A percentile compares a stretch with the other conserved stretches of the same genome.
These are phyloP conservation scores for Pagrus major DNA, from an alignment of 2,113 vertebrate genomes.

Conservation along the genomic window DNA sequence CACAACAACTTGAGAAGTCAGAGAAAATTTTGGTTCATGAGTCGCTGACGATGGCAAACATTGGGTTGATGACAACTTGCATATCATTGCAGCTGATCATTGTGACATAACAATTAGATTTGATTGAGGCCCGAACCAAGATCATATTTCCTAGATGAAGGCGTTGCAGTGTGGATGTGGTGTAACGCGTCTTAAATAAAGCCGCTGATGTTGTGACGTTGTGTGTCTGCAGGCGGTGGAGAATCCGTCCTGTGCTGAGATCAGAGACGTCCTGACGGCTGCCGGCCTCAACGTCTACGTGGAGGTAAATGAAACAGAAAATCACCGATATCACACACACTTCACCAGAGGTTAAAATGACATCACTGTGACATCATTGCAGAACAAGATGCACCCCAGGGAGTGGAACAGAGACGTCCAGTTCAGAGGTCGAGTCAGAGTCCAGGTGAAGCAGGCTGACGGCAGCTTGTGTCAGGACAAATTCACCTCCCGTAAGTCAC, in stretches of 20 bases:
- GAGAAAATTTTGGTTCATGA: too few species aligned
- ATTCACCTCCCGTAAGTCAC: constrained; percentile 90
- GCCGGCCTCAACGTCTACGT: constrained; percentile 91
- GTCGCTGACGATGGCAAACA: too few species aligned
- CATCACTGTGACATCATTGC: not conserved
- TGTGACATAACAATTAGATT: too few species aligned
- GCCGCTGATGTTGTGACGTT: not conserved
- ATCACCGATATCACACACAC: too few species aligned
- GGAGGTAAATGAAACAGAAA: constrained; percentile 77
- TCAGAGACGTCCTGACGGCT: constrained; percentile 92
- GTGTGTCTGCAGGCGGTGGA: constrained; percentile 89
- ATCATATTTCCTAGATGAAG: not conserved
- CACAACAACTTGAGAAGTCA: too few species aligned
- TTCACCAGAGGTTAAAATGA: not conserved
- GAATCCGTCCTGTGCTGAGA: constrained; percentile 95
- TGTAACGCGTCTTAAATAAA: not conserved
- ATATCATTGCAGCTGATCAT: not conserved
- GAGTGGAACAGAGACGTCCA: constrained; percentile 96
- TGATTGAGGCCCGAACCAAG: not conserved
- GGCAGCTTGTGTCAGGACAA: constrained; percentile 90
- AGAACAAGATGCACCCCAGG: constrained; percentile 94
- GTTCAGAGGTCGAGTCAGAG: constrained; percentile 92
- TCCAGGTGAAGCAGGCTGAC: constrained; percentile 94
- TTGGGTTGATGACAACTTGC: too few species aligned
- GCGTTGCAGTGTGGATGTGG: not conserved